Evolutionary conservation across 2,113 vertebrate species (phyloP), one percentile per base, ranked within the genome.

Genomic region (Cochlearius cochlearius): DNA sequence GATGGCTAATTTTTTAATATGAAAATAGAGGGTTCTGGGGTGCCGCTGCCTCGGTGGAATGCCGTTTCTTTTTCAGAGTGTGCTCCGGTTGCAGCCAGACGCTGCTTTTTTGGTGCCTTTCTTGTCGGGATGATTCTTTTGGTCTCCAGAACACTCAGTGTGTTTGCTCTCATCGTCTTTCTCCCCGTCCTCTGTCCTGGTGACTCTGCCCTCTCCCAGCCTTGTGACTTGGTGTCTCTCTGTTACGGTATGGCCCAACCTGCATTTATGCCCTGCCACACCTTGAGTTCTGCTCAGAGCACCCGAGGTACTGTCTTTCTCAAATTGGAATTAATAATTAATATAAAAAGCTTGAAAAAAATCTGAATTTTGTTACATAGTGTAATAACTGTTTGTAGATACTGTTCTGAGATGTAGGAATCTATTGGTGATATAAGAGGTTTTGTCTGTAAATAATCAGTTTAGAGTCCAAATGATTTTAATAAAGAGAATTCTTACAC

Each of bases 391-490:
- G 92, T 98, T 96, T 98, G 96, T 97, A 97, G 98, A 98, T 98
- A 97, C 96, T 92, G 96, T 96, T 95, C 81, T 94, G 89, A 97
- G 97, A 97, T 95, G 86, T 98, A 88, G 97, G 97, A 98, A 95
- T 96, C 97, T 98, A 96, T 98, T 97, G 95, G 97, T 98, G 98
- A 97, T 96, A 98, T 39, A 60, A 97, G 71, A 97, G 95, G 92
- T 95, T 98, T 98, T 98, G 98, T 98, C 97, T 98, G 98, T 99
- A 98, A 98, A 98, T 98, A 99, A 97, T 98, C 98, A 98, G 96
- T 96, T 97, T 97, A 98, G 96, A 97, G 95, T 92, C 88, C 94
- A 98, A 97, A 98, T 97, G 95, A 97, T 96, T 98, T 98, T 98
- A 95, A 98, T 97, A 98, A 98, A 98, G 98, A 97, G 96, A 98